Evolutionary conservation across 1,140 invertebrate genomes (phyloP), one percentile per base, ranked within the genome.

Genomic region (Apis laboriosa): DNA sequence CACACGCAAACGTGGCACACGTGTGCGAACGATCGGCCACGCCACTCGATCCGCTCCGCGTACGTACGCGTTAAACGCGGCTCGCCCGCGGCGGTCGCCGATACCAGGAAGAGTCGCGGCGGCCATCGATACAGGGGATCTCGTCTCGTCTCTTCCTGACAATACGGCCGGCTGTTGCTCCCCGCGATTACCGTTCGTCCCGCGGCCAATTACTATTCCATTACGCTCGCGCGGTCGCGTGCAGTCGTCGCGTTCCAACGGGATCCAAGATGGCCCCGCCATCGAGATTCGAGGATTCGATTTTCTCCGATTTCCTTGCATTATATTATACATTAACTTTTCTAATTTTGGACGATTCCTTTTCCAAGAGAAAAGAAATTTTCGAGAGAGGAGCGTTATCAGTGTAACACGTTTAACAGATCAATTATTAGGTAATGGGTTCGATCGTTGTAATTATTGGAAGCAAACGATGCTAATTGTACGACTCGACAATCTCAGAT

Each of bases 181-280:
- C 49, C 43, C 34, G 67, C 85, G 77, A 68, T 86, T 84, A 84
- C 77, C 81, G 77, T 77, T 80, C 72, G 79, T 87, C 80, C 77
- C 56, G 72, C n/a, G 58, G 55, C 24, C 73, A 81, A 86, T 86
- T 86, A 80, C 86, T 87, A 87, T 87, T 82, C 85, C 80, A 86
- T 84, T 87, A 87, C 66, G 76, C 82, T 81, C 63, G 76, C 74
- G 75, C 83, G 83, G 70, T 85, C 70, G 75, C 34, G 72, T 79
- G 73, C 78, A 56, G 53, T 85, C 72, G 60, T 76, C 84, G 85
- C 84, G 83, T 71, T 61, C 21, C 28, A 74, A 53, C 70, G 53
- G 51, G 34, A 80, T 43, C 34, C 71, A 43, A 34, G 28, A 72
- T 21, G 58, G 15, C 24, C 13, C 24, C n/a, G 60, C 12, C 11